Base-by-base conservation (phyloP, 2,888 invertebrate species). In the Eristalinus aeneus region DNA sequence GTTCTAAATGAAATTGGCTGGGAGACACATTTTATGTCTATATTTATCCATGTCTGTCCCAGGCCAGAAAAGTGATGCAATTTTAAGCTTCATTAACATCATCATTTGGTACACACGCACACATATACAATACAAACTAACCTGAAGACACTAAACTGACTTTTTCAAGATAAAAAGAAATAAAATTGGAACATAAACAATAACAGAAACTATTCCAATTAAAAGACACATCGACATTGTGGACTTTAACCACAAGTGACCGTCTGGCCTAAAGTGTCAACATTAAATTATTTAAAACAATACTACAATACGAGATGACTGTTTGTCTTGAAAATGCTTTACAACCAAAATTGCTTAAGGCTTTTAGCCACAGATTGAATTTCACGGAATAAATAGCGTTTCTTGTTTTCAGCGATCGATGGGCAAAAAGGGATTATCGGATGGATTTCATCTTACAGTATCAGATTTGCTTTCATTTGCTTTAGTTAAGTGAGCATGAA, bases 41-140 rank as follows among this genome's bases (percentile, higher is more conserved):
- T 56, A 39, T 64, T 23, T 64, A 23, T 64, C 36, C 32, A 22
- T 56, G n/a, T 22, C 20, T 10, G 12, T 27, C 12, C 60, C 36
- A 22, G 11, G 32, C 34, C 53, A 53, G 63, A 34, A 63, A 34
- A 2, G 54, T 73, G 73, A 73, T 73, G 73, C 73, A 73, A 73
- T 73, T 12, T 34, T 11, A 11, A 1, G 3, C 10, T 23, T 22
- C 36, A 11, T 53, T 54, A 64, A 36, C 73, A 64, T 73, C 73
- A 73, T 54, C 31, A 9, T 34, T 34, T 4, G 34, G 1, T 9
- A 34, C 10, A 34, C 8, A 34, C 9, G n/a, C n/a, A n/a, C n/a
- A n/a, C n/a, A n/a, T n/a, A n/a, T n/a, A n/a, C n/a, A n/a, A n/a
- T 6, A 34, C 1, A 34, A 10, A 1, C 34, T 10, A 9, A 6